Conservation (phyloP, 2,113 vertebrate species). For the Pangasianodon gigas region DNA sequence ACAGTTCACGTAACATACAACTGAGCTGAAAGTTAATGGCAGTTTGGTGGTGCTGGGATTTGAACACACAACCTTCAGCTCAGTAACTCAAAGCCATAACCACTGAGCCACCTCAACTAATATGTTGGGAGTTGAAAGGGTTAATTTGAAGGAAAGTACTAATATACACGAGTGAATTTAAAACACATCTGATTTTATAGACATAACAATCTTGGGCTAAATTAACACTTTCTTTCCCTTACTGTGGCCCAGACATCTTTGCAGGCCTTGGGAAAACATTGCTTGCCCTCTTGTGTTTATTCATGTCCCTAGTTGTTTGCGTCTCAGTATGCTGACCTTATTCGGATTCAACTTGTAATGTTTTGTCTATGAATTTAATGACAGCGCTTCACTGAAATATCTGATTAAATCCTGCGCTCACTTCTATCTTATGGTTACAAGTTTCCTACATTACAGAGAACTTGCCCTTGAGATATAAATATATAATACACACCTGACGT, state of each 20-base stretch:
- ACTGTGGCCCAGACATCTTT: neutral
- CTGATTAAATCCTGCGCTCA: slow-evolving; percentile 17
- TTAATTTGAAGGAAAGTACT: neutral
- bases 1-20: neutral
- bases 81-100: neutral
- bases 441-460: slow-evolving; percentile 58
- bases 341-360: slow-evolving; percentile 1
- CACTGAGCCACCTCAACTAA: too few species aligned
- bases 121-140: neutral
- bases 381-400: neutral
- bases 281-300: neutral
- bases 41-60: neutral
- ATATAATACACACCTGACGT: slow-evolving; percentile 76
- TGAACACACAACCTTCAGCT: neutral
- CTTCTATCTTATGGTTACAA: neutral
- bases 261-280: neutral
- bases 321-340: neutral
- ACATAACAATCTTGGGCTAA: neutral
- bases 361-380: neutral
- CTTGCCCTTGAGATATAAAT: slow-evolving; percentile 81
- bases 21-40: neutral
- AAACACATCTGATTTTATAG: neutral
- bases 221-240: neutral
- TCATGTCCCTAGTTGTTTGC: neutral
- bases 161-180: neutral